Base-by-base conservation (phyloP, 2,797 vertebrate genomes). In the Huso huso region DNA sequence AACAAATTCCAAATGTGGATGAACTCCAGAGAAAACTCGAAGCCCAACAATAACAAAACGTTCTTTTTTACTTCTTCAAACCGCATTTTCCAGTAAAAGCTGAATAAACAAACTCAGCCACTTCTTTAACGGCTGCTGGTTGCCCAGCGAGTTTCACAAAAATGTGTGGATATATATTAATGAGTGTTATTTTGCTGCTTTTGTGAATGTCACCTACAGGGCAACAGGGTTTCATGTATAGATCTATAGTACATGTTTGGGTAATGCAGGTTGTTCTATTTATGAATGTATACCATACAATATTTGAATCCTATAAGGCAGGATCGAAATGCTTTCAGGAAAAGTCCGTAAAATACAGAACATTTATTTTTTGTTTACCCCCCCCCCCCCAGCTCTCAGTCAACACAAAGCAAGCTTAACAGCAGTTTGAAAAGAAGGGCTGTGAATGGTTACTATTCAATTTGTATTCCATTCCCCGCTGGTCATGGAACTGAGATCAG, bases 401-500 rank as follows among this genome's bases (percentile, higher is more conserved):
- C 87, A 91, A 91, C 90, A 95, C 93, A 93, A 94, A 95, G 90
- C 87, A 75, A 88, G 87, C 88, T 93, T 93, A 93, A 86, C 90
- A 83, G 91, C 80, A 90, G 87, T 87, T 88, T 91, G 90, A 92
- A 93, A 91, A 91, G 91, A 90, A 81, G 73, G 88, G 93, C 95
- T 97, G 94, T 93, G 92, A 98, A 98, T 95, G 91, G 94, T 98
- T 98, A 98, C 94, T 94, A 97, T 99, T 98, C 95, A 98, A 98
- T 99, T 98, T 98, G 95, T 96, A 95, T 96, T 93, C 93, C 92
- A 94, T 96, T 98, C 94, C 95, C 95, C 85, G 92, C 94, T 97
- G 96, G 95, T 96, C 93, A 92, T 93, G 86, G 94, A 92, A 95
- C 91, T 93, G 93, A 96, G 95, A 98, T 98, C 96, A 98, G 94